Evolutionary conservation across 1,140 invertebrate genomes (phyloP).

Genomic region (Calephelis virginiensis): DNA sequence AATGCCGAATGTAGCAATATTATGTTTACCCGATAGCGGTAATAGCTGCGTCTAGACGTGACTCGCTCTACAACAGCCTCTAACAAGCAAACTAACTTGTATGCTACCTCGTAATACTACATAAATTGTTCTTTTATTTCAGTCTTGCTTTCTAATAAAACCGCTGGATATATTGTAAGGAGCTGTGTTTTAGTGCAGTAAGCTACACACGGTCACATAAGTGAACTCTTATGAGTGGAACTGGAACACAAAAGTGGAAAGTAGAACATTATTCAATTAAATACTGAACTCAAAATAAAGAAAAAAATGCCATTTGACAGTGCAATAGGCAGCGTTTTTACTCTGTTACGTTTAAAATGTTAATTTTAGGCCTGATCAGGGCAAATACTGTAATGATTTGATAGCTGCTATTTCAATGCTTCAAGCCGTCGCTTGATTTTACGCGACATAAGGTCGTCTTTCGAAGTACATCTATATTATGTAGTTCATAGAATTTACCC

Average conservation of each 20-base stretch:
- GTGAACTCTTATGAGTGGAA: background rate
- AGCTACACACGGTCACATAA: background rate
- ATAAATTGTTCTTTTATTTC: slow-evolving; percentile 11
- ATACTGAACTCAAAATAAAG: background rate
- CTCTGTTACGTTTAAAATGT: too few species aligned
- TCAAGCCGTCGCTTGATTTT: too few species aligned
- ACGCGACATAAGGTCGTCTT: too few species aligned
- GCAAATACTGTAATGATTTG: too few species aligned
- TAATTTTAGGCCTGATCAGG: too few species aligned
- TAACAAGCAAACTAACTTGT: slow-evolving; percentile 9
- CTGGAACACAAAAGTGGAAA: background rate
- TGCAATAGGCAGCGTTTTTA: too few species aligned
- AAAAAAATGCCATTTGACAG: too few species aligned
- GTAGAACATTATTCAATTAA: background rate
- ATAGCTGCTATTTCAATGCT: too few species aligned
- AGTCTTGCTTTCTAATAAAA: slow-evolving; percentile 1
- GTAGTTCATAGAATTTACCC: too few species aligned
- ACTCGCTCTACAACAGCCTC: background rate
- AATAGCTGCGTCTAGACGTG: slow-evolving; percentile 6
- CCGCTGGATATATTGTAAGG: background rate
- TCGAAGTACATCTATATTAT: too few species aligned
- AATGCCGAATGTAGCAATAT: background rate
- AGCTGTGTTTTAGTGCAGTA: slow-evolving; percentile 3
- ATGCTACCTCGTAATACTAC: background rate
- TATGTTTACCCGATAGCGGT: background rate